Conservation (phyloP, 2,797 vertebrate species). For the Acanthiza pusilla region DNA sequence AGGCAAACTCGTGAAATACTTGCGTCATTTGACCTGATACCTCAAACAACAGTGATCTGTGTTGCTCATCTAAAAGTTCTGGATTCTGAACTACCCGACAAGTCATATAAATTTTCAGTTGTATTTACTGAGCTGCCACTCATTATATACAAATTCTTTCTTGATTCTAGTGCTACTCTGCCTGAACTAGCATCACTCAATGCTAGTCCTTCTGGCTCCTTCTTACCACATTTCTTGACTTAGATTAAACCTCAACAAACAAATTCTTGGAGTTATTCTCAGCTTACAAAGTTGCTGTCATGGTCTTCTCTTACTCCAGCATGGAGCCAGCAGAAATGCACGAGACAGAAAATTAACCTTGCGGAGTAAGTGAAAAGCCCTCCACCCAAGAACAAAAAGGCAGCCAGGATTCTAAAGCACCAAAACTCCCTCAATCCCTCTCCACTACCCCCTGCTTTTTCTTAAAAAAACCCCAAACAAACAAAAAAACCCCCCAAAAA, state of each 20-base stretch:
- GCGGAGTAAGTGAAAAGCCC: background rate
- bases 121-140: background rate
- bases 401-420: background rate
- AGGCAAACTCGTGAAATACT: background rate
- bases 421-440: background rate
- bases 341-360: background rate
- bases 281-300: background rate
- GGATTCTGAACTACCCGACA: background rate
- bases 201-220: background rate
- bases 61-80: background rate
- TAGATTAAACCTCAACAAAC: background rate
- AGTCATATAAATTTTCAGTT: background rate
- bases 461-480: background rate
- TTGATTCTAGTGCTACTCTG: background rate
- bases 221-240: background rate
- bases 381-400: background rate
- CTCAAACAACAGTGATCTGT: background rate
- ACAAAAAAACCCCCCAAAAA: background rate
- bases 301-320: background rate
- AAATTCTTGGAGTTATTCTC: background rate
- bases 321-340: background rate
- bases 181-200: background rate
- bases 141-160: background rate
- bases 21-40: background rate
- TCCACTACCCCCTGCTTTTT: accelerated